A percentile compares a stretch with the other conserved stretches of the same genome.
Evolutionary conservation across 2,888 invertebrate genomes (phyloP).

Genomic region (Megalurothrips usitatus): DNA sequence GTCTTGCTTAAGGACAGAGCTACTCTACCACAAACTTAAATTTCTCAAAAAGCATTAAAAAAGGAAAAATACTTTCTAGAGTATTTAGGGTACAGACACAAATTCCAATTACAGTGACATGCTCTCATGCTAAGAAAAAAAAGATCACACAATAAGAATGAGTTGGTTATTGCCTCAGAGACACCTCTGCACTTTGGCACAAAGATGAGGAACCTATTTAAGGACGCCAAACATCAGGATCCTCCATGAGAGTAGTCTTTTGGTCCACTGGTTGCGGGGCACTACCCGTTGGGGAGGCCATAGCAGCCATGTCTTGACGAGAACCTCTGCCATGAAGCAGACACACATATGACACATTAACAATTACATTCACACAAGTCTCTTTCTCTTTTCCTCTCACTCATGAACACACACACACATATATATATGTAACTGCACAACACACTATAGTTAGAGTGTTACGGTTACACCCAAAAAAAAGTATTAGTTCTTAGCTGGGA

Average conservation of each 20-base stretch:
- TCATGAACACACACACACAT: not conserved
- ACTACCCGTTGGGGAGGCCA: constrained; percentile 59
- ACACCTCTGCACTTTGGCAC: constrained; percentile 33
- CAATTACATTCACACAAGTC: constrained; percentile 12
- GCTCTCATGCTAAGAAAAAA: constrained; percentile 15
- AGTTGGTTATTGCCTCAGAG: constrained; percentile 14
- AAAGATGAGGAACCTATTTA: constrained; percentile 55
- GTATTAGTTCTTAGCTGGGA: constrained; percentile 20
- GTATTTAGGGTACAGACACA: no score
- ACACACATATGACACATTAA: constrained; percentile 30
- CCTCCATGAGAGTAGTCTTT: constrained; percentile 83
- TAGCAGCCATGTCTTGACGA: constrained; percentile 79
- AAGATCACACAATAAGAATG: not conserved
- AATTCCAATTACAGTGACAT: not conserved
- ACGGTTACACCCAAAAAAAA: constrained; percentile 8
- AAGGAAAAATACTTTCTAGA: no score
- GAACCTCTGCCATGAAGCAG: constrained; percentile 61
- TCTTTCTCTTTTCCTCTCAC: constrained; percentile 11
- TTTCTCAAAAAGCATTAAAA: no score
- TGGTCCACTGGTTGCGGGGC: constrained; percentile 59
- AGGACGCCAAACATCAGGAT: constrained; percentile 86
- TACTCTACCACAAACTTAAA: no score
- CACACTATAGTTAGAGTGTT: no score
- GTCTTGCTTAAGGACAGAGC: no score
- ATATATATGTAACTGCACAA: no score